These are phyloP conservation scores for Clivina fossor DNA, from an alignment of 2,888 invertebrate genomes.

Conservation along the genomic window DNA sequence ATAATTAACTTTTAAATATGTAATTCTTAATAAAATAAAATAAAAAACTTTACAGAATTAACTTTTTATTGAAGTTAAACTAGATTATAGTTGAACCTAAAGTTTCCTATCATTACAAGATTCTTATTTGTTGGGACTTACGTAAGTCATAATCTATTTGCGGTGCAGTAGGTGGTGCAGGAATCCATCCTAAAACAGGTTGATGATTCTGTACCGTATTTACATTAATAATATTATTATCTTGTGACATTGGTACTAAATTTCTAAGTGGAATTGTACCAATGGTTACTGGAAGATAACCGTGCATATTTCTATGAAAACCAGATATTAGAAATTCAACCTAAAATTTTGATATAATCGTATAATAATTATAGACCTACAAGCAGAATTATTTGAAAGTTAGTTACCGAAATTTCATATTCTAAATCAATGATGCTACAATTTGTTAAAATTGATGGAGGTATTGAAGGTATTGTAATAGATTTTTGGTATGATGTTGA, in stretches of 20 bases:
- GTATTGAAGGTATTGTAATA: conserved; percentile 72
- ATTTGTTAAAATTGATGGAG: conserved; percentile 75
- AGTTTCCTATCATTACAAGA: too few relatives aligned
- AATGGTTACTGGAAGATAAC: conserved; percentile 68
- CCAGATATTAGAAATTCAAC: background rate
- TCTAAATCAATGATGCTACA: conserved; percentile 54
- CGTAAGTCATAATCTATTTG: conserved; percentile 56
- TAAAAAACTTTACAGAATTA: too few relatives aligned
- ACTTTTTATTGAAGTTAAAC: too few relatives aligned
- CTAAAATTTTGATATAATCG: too few relatives aligned
- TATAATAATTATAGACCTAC: too few relatives aligned
- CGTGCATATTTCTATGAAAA: conserved; percentile 58
- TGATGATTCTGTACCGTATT: conserved; percentile 46
- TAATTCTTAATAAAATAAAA: too few relatives aligned
- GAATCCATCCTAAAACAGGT: conserved; percentile 42
- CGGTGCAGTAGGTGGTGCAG: conserved; percentile 44
- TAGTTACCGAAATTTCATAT: conserved; percentile 32
- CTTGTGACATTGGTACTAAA: conserved; percentile 46
- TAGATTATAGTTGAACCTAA: too few relatives aligned
- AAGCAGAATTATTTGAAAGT: too few relatives aligned
- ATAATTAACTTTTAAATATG: too few relatives aligned
- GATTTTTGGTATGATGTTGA: background rate
- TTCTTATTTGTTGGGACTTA: too few relatives aligned
- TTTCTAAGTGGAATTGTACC: conserved; percentile 73
- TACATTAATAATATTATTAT: conserved; percentile 47